Evolutionary conservation across 2,888 invertebrate species (phyloP), one percentile per base, ranked within the genome.

Genomic region (Dusona sp.): DNA sequence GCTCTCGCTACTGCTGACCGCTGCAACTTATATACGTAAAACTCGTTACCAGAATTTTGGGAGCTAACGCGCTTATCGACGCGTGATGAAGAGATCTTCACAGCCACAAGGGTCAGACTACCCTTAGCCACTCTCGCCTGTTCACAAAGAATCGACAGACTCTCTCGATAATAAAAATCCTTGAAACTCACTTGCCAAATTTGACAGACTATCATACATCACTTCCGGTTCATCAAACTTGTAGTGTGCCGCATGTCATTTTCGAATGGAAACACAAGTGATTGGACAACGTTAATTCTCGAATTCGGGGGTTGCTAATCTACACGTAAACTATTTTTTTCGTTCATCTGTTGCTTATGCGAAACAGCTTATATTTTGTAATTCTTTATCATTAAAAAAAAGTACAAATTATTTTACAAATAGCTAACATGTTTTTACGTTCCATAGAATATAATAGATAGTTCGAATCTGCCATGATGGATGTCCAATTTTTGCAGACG

Each of bases 31-130:
- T 70, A 73, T 57, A 90, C 89, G 91, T 90, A 90, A 91, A 92
- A 92, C 91, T 92, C 90, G 92, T 91, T 91, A 91, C 91, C 91
- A 90, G 91, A 92, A 92, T 92, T 92, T 91, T 89, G 88, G 89
- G 89, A 89, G 90, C 90, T 90, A 90, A 91, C 89, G 90, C 87
- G 91, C 88, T 90, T 90, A 89, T 80, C 89, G 89, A 89, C 74
- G 89, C 89, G 91, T 90, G 89, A 90, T 75, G 74, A 64, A 84
- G 87, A 85, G 84, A 72, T 61, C 83, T 83, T 72, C 45, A 51
- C 61, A 54, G 57, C 61, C 61, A 42, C 51, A 48, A 57, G 64
- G 84, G 68, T 64, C 36, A 42, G 79, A 75, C 48, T 51, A 51
- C 67, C 29, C 25, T 42, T 4, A 25, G 45, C 67, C 29, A 82